Evolutionary conservation across 2,797 vertebrate genomes (phyloP).

Genomic region (Poecile montanus): DNA sequence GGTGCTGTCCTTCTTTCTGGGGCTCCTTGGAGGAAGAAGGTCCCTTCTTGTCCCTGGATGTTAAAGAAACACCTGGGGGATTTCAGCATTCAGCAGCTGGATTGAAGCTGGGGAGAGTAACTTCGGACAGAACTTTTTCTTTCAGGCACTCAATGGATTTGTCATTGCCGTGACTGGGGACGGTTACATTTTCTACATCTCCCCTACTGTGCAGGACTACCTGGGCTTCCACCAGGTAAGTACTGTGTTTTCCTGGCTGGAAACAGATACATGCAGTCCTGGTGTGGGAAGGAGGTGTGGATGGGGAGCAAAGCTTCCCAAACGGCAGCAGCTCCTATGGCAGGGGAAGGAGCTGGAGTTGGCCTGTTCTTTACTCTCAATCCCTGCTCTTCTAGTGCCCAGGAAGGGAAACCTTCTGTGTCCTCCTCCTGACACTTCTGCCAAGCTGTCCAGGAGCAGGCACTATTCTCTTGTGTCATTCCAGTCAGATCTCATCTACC

Average conservation of each 20-base stretch:
- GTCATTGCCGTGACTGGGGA: constrained; percentile 79
- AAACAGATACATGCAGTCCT: not conserved
- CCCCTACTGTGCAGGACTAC: constrained; percentile 87
- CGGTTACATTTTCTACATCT: constrained; percentile 85
- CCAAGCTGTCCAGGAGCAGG: not conserved
- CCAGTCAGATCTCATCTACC: constrained; percentile 84
- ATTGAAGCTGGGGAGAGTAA: not conserved
- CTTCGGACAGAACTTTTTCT: not conserved
- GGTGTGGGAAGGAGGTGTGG: not conserved
- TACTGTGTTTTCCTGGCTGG: not conserved
- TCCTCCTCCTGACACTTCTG: not conserved
- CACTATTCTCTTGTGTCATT: not conserved
- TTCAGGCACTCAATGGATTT: constrained; percentile 82
- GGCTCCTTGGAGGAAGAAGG: not conserved
- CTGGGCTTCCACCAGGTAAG: constrained; percentile 87
- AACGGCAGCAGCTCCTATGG: not conserved
- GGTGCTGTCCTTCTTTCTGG: not conserved
- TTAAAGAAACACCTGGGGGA: not conserved
- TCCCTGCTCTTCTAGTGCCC: rapidly evolving
- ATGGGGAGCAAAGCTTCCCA: not conserved
- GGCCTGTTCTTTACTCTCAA: not conserved
- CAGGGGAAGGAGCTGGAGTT: not conserved
- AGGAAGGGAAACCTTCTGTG: rapidly evolving
- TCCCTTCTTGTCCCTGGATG: not conserved
- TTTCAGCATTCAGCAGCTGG: not conserved